These are phyloP conservation scores for Caenorhabditis inopinata DNA, from an alignment of 1,140 invertebrate species.

Conservation along the genomic window DNA sequence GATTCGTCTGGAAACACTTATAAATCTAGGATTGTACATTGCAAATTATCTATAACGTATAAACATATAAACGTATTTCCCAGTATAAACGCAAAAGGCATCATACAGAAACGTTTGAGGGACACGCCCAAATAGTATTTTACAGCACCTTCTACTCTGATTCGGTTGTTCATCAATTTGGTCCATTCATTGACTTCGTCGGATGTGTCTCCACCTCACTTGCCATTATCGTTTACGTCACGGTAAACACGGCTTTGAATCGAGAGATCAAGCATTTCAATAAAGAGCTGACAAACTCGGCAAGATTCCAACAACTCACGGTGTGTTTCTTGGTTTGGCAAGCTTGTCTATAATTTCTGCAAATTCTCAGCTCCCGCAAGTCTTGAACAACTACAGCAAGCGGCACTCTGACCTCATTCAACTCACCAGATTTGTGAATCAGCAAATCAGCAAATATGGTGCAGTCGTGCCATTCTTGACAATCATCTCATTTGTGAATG, in stretches of 20 bases:
- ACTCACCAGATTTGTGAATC: constrained; percentile 11
- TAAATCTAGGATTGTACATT: no score
- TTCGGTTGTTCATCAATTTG: not conserved
- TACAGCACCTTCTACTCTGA: constrained; percentile 18
- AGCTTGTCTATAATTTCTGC: no score
- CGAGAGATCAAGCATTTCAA: constrained; percentile 27
- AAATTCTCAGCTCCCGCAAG: not conserved
- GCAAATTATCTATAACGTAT: no score
- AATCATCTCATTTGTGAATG: not conserved
- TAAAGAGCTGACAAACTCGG: not conserved
- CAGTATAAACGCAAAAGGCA: no score
- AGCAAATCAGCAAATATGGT: not conserved
- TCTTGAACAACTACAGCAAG: constrained; percentile 11
- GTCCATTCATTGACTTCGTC: not conserved
- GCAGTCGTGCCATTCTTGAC: not conserved
- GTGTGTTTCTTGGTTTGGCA: not conserved
- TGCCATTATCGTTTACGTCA: not conserved
- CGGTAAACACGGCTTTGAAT: not conserved
- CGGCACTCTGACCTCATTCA: not conserved
- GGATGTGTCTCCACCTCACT: not conserved
- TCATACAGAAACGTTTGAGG: no score
- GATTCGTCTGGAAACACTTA: no score
- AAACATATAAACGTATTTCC: no score
- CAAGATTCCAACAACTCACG: constrained; percentile 9
- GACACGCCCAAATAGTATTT: no score